These are phyloP conservation scores for Panthera leo DNA, from an alignment of 2,113 vertebrate species.

Conservation along the genomic window DNA sequence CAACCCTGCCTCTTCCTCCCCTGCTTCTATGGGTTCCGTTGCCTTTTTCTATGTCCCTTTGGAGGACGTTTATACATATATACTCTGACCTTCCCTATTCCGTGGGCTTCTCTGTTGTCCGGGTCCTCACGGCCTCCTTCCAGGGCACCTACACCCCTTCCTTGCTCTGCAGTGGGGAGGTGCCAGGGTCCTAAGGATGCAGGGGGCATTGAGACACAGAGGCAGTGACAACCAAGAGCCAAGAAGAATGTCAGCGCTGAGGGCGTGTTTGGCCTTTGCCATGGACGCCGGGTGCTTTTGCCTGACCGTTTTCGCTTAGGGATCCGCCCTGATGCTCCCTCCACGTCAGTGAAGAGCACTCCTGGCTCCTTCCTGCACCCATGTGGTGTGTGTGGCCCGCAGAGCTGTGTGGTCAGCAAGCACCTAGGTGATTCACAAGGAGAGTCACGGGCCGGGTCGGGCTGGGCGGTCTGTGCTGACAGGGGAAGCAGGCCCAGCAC, in stretches of 20 bases:
- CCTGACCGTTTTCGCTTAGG: neutral
- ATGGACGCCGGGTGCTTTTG: neutral
- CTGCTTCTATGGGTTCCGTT: neutral
- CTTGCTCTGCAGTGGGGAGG: too few species aligned
- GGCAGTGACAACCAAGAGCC: too few species aligned
- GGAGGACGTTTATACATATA: neutral
- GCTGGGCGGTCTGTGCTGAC: neutral
- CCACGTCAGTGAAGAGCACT: neutral
- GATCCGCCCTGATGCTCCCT: neutral
- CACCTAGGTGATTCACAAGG: accelerated
- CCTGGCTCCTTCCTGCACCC: neutral
- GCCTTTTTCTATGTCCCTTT: neutral
- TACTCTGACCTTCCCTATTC: neutral
- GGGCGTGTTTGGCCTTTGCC: neutral
- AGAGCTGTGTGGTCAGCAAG: neutral
- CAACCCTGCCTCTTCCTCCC: neutral
- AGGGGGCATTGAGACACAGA: neutral
- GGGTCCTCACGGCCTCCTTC: neutral
- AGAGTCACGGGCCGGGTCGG: neutral
- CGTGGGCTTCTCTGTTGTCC: neutral
- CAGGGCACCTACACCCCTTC: too few species aligned
- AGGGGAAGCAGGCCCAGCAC: neutral
- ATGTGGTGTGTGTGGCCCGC: neutral
- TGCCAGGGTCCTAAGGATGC: neutral
- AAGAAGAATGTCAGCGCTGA: neutral